A percentile compares a stretch with the other conserved stretches of the same genome.
These are phyloP conservation scores for Hyles vespertilio DNA, from an alignment of 1,140 invertebrate species.

Conservation along the genomic window DNA sequence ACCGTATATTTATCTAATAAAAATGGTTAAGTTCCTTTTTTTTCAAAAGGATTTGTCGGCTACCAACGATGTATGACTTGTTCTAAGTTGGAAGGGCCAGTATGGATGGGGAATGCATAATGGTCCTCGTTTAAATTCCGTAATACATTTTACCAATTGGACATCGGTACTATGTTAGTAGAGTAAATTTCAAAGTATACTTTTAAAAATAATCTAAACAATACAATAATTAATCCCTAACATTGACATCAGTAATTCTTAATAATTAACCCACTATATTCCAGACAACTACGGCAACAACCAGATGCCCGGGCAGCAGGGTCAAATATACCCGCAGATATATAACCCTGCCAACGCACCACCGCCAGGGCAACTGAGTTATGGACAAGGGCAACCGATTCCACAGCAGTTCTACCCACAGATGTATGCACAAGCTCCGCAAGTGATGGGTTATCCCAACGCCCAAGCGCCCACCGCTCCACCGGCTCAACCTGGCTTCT, in stretches of 20 bases:
- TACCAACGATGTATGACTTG: neutral
- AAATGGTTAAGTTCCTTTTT: too few species aligned
- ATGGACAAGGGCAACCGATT: slow-evolving; percentile 23
- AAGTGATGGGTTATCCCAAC: slow-evolving; percentile 48
- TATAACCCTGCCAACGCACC: slow-evolving; percentile 46
- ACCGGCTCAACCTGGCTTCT: slow-evolving; percentile 24
- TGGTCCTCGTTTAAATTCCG: neutral
- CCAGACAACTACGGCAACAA: slow-evolving; percentile 51
- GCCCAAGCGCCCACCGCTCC: slow-evolving; percentile 27
- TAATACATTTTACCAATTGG: too few species aligned
- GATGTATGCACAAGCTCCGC: slow-evolving; percentile 29
- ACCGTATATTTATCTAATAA: too few species aligned
- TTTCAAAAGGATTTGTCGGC: too few species aligned
- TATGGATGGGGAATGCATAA: neutral
- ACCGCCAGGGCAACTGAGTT: slow-evolving; percentile 32
- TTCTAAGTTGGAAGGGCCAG: neutral
- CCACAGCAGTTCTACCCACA: slow-evolving; percentile 35
- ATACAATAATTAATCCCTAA: neutral
- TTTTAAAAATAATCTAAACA: neutral
- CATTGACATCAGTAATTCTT: too few species aligned
- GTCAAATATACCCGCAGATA: slow-evolving; percentile 50
- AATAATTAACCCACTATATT: slow-evolving; percentile 14
- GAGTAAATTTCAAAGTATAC: neutral
- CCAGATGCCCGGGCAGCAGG: slow-evolving; percentile 48
- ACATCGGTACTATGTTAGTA: too few species aligned